These are phyloP conservation scores for Pseudomugil tenellus DNA, from an alignment of 2,797 vertebrate species.

Conservation along the genomic window DNA sequence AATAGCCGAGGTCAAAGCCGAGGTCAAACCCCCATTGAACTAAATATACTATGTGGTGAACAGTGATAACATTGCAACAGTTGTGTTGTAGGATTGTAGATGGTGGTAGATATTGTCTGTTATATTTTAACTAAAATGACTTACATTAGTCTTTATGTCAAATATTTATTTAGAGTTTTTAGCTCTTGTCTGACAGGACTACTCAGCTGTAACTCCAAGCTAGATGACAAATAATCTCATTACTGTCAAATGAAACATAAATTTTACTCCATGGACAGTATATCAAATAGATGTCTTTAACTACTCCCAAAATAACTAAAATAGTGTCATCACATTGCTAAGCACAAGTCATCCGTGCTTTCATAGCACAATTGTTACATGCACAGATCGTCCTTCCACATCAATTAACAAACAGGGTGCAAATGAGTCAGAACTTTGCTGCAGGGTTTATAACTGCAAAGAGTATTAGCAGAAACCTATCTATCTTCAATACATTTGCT, in stretches of 20 bases:
- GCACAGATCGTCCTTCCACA: neutral
- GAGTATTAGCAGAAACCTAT: too few species aligned
- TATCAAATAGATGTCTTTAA: neutral
- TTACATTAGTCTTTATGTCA: neutral
- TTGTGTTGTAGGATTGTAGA: neutral
- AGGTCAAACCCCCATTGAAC: slow-evolving; percentile 36
- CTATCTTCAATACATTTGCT: neutral
- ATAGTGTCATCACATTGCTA: neutral
- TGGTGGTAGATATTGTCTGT: neutral
- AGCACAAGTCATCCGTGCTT: neutral
- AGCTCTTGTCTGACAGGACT: neutral
- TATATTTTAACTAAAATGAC: neutral
- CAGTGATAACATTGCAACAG: slow-evolving; percentile 31
- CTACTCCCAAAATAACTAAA: neutral
- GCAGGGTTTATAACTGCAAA: neutral
- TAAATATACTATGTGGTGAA: slow-evolving; percentile 17
- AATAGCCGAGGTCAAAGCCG: slow-evolving; percentile 50
- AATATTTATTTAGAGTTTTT: neutral
- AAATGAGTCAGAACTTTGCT: neutral
- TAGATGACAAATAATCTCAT: neutral
- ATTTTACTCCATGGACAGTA: neutral
- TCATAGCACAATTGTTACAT: neutral
- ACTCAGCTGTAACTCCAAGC: neutral
- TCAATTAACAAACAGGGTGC: slow-evolving; percentile 5
- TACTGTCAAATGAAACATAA: neutral